phyloP scores from a whole-genome alignment of 1,140 invertebrate genomes.

The Thaumatotibia leucotreta region DNA sequence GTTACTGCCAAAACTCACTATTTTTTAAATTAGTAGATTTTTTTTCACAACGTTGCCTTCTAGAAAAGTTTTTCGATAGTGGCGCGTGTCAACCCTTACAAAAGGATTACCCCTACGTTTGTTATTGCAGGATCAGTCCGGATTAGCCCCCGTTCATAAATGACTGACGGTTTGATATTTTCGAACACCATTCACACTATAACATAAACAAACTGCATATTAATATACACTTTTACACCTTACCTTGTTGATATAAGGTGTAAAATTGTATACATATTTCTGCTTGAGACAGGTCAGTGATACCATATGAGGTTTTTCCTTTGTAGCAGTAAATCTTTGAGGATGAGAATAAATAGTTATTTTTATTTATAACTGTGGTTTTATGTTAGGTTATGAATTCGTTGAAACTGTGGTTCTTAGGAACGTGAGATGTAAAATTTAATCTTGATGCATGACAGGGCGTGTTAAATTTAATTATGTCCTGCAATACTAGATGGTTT shows the following conservation, averaged over 20 bases:
- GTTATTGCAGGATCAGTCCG: slow-evolving; percentile 6
- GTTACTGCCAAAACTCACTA: no score
- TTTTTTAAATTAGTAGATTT: no score
- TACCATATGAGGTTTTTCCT: neutral
- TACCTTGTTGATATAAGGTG: no score
- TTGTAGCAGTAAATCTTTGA: neutral
- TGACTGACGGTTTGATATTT: neutral
- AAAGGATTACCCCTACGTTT: neutral
- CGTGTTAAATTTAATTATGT: no score
- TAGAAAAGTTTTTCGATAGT: slow-evolving; percentile 2
- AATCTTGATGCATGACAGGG: neutral
- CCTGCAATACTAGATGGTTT: no score
- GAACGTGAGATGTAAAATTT: neutral
- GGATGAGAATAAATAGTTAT: neutral
- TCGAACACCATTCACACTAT: neutral
- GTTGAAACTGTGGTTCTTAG: neutral
- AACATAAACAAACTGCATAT: neutral
- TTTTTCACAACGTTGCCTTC: no score
- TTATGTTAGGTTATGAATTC: neutral
- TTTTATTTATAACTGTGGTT: neutral
- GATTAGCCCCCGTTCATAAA: slow-evolving; percentile 1
- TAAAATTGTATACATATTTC: no score
- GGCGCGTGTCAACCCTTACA: neutral
- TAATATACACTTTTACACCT: no score
- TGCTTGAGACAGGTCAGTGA: slow-evolving; percentile 1